A percentile compares a stretch with the other conserved stretches of the same genome.
Conservation (phyloP, 2,888 invertebrate genomes). For the Spodoptera exigua region DNA sequence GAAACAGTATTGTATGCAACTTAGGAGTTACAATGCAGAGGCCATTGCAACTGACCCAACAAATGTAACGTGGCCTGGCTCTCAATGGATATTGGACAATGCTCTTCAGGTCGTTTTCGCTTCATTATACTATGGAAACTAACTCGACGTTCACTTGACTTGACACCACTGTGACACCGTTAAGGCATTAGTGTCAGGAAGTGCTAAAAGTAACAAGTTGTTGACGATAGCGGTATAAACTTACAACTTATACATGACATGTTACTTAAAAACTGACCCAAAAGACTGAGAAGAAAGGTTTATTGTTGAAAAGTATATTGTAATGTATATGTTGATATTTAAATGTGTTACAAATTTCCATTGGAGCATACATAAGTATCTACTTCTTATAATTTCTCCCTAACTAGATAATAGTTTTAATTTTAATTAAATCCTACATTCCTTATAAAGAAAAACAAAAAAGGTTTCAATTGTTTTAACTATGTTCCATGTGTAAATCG, state of each 20-base stretch:
- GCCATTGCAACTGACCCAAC: conserved; percentile 21
- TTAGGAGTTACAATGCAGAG: conserved; percentile 30
- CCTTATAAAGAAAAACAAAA: too few relatives aligned
- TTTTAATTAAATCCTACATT: too few relatives aligned
- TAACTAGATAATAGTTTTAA: too few relatives aligned
- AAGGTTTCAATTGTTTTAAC: too few relatives aligned
- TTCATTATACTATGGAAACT: conserved; percentile 48
- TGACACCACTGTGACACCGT: conserved; percentile 55
- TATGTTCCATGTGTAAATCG: too few relatives aligned
- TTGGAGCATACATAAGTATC: too few relatives aligned
- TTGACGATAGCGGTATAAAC: conserved; percentile 37
- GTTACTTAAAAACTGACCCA: too few relatives aligned
- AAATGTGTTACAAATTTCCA: too few relatives aligned
- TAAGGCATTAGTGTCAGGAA: conserved; percentile 54
- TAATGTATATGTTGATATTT: too few relatives aligned
- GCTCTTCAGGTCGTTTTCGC: conserved; percentile 42
- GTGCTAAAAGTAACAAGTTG: conserved; percentile 52
- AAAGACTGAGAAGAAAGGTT: neutral
- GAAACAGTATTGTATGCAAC: conserved; percentile 13
- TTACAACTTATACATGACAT: too few relatives aligned
- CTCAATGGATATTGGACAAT: conserved; percentile 43
- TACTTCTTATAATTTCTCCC: too few relatives aligned
- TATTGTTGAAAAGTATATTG: neutral
- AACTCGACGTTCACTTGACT: conserved; percentile 48
- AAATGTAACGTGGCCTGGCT: conserved; percentile 42